Base-by-base conservation (phyloP, 2,113 vertebrate genomes). In the Ammodytes dubius region DNA sequence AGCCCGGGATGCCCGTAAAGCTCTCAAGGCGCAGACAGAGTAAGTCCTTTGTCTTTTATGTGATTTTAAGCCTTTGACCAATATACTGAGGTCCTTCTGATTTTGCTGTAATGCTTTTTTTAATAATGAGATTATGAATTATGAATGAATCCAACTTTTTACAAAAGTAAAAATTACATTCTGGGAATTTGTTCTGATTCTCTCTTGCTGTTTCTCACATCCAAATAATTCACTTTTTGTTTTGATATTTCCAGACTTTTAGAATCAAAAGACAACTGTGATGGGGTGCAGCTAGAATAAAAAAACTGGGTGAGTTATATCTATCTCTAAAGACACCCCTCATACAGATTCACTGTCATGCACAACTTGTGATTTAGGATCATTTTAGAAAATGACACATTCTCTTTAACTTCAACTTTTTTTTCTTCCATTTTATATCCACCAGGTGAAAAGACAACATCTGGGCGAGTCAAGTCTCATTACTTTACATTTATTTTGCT, bases 21-120 rank as follows among this genome's bases (percentile, higher is more conserved):
- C 93, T n/a, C 78, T 85, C n/a, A 89, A 83, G 49, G 83, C 82
- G 17, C 90, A 95, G 81, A 92, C 92, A 1, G 90, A 79, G 97
- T 97, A 82, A 95, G 96, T 85, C 84, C 5, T 46, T 37, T 9
- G 42, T 47, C 46, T 43, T 56, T 54, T 43, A 47, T 64, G 0
- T 57, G 7, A 58, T 43, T 50, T 27, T 14, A 56, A 49, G 3
- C 56, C 12, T 53, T 37, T 39, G 7, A 45, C 1, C 49, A 40
- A 35, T 8, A n/a, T 1, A 54, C 47, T 37, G n/a, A 7, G 0
- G 5, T 60, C 37, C 42, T 27, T 27, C 27, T 27, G 2, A 27
- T 27, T 27, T 27, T 27, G 27, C 27, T 27, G 27, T 27, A 27
- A 27, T 27, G 27, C 27, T 27, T 27, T 27, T 27, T 27, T 27